Evolutionary conservation across 1,140 invertebrate species (phyloP), one percentile per base, ranked within the genome.

Genomic region (Zophobas morio): DNA sequence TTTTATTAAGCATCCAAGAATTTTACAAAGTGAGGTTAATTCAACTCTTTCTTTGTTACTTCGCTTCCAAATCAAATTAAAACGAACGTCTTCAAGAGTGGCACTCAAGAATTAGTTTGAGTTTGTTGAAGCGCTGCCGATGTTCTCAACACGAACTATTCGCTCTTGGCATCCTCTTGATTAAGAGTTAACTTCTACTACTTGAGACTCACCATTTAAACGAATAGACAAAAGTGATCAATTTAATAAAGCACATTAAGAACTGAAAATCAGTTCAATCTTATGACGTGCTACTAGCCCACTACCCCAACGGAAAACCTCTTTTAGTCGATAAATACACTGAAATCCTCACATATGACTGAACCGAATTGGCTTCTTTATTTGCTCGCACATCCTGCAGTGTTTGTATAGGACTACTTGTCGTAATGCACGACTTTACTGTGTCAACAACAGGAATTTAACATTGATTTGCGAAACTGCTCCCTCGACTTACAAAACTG

Each of bases 351-450:
- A 66, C 60, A 66, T 66, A 66, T 72, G 70, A 72, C 40, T 70
- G 63, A 49, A 6, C 56, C 36, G 53, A 78, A 80, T 78, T 79
- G 75, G 70, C 75, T 79, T 71, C 79, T 79, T 73, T 82, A 80
- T 82, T 82, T 80, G 75, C 79, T 63, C 81, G 80, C 77, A 77
- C 77, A 78, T 80, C 77, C 75, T 74, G 49, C 75, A 74, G 20
- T 82, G 81, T 82, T 82, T 82, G 73, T 78, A 57, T 76, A 82
- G 79, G 79, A 77, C 79, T 82, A 82, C 81, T 82, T 79, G 77
- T 75, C 76, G 72, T 82, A 82, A 82, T 82, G 81, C 81, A 82
- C 79, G 81, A 80, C 80, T 80, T 80, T 82, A 78, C 78, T 80
- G 57, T 77, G 81, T 77, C 71, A 82, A 82, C 81, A 82, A 35